Base-by-base conservation (phyloP, 2,113 vertebrate genomes). In the Cochlearius cochlearius region DNA sequence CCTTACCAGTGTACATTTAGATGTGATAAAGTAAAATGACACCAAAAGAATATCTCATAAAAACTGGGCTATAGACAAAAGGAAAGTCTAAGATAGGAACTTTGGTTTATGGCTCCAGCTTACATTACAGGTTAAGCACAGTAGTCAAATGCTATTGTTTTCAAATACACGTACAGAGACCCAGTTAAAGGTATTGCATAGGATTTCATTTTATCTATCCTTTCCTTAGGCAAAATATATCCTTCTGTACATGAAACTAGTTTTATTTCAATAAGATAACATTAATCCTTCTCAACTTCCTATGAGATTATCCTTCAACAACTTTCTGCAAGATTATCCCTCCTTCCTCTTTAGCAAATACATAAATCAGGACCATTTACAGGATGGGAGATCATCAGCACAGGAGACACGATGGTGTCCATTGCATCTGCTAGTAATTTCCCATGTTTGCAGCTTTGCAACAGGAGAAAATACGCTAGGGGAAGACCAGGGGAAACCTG, bases 201-300 rank as follows among this genome's bases (percentile, higher is more conserved):
- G 26, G 34, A 23, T 91, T 90, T 76, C 12, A 55, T 67, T 80
- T 62, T 77, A 88, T 80, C 39, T 88, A 5, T 64, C 86, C 21
- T 39, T 94, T 94, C 69, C 34, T 96, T 71, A 60, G 30, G 43
- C 76, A 81, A 83, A 91, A 81, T 52, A 75, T 17, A 64, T 66
- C 29, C 36, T 80, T 92, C 55, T 71, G 45, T 12, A 92, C 4
- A 85, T 20, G 9, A 93, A 94, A 89, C 27, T 72, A 47, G 56
- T 53, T 93, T 89, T 76, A 83, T 77, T 93, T 94, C 34, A 88
- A 19, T 45, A 77, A 52, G 5, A 86, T 90, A 91, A 73, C 17
- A 89, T 78, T 81, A 94, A 91, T 96, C 36, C 64, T 63, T 92
- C 39, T 91, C 95, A 83, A 69, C 12, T 59, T 84, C 12, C 43